Evolutionary conservation across 2,888 invertebrate species (phyloP), one percentile per base, ranked within the genome.

Genomic region (Druceiella hillmani): DNA sequence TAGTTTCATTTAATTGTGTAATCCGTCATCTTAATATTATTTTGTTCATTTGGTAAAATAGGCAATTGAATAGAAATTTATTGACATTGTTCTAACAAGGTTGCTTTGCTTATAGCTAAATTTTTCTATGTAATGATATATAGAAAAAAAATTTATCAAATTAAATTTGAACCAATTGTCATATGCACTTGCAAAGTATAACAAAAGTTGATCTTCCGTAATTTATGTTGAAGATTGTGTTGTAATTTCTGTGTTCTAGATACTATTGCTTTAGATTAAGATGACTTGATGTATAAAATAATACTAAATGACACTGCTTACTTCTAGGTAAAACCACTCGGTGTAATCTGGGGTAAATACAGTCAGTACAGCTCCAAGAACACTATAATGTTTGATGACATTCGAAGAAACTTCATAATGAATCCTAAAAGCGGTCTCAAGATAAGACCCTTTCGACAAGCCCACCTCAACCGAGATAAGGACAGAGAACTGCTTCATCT

Each of bases 321-420:
- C 9, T 55, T 57, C 5, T 64, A 87, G 87, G 87, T 88, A 0
- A 97, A 97, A 69, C 95, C 97, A 0, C 66, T 98, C 38, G 94
- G 92, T 4, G 90, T 98, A 1, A 93, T 98, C 46, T 98, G 97
- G 97, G 95, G 94, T 9, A 89, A 92, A 56, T 95, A 82, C 57
- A 76, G 83, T 1, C 89, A 94, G 56, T 97, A 89, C 64, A 84
- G 78, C 31, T 70, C 85, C 0, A 87, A 86, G 56, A 98, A 98
- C 60, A 97, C 95, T 0, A 93, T 98, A 45, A 98, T 98, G 95
- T 90, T 98, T 53, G 97, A 98, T 57, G 97, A 98, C 55, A 87
- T 95, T 24, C 74, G 94, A 36, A 74, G 94, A 50, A 98, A 98
- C 64, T 98, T 98, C 55, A 78, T 95, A 24, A 95, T 98, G 95